These are phyloP conservation scores for Diadema setosum DNA, from an alignment of 35 echinoderm and acorn worm genomes.

Conservation along the genomic window DNA sequence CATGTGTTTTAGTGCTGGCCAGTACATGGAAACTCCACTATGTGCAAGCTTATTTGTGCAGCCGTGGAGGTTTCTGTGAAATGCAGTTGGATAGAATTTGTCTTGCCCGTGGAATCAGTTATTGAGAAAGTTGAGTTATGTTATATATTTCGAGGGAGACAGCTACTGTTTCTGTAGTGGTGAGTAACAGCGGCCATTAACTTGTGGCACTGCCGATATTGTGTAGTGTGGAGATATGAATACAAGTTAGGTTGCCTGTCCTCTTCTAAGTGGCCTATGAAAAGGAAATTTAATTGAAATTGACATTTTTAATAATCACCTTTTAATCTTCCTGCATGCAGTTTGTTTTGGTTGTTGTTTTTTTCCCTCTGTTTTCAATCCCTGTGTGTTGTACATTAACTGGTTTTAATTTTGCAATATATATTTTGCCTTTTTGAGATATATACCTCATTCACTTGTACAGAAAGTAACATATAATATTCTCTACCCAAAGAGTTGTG, in stretches of 20 bases:
- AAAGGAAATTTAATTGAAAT: not conserved
- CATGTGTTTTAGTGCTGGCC: no score
- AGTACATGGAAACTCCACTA: no score
- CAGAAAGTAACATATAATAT: not conserved
- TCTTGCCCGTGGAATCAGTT: not conserved
- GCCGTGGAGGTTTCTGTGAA: not conserved
- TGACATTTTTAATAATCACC: no score
- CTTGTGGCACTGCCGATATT: not conserved
- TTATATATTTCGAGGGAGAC: not conserved
- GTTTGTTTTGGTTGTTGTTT: not conserved
- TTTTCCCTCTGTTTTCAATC: not conserved
- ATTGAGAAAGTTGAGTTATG: not conserved
- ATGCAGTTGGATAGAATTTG: not conserved
- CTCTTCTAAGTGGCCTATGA: not conserved
- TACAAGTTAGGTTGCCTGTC: not conserved
- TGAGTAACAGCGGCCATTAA: not conserved
- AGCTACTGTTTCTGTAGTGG: not conserved
- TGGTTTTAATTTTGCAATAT: not conserved
- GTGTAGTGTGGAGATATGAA: not conserved
- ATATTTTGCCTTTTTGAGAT: conserved; percentile 26
- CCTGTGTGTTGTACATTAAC: no score
- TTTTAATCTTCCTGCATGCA: not conserved
- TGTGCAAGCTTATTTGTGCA: no score
- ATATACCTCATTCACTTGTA: conserved; percentile 21
- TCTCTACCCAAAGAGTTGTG: no score